Conservation (phyloP, 1,140 invertebrate species). For the Eulimnadia texana region DNA sequence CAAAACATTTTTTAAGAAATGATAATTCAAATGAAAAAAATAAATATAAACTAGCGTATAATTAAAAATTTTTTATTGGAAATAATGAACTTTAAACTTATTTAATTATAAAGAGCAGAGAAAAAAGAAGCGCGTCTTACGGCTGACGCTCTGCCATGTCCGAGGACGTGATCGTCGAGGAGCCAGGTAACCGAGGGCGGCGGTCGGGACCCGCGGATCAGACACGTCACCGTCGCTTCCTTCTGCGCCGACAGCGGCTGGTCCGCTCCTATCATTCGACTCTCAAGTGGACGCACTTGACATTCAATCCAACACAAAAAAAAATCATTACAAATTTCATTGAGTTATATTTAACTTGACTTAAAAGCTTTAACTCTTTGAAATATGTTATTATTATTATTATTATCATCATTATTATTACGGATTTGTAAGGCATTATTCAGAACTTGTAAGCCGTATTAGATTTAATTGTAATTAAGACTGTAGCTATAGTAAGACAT, state of each 20-base stretch:
- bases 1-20: too few species aligned
- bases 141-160: background rate
- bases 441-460: too few species aligned
- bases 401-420: too few species aligned
- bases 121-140: background rate
- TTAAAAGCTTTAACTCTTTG: too few species aligned
- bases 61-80: too few species aligned
- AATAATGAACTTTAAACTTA: too few species aligned
- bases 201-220: slow-evolving; percentile 58
- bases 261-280: slow-evolving; percentile 57
- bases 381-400: too few species aligned
- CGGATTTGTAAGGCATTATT: background rate
- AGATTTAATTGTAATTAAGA: too few species aligned
- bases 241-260: slow-evolving; percentile 64
- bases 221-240: slow-evolving; percentile 57
- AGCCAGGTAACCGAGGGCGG: slow-evolving; percentile 57
- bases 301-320: slow-evolving; percentile 27
- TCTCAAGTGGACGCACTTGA: slow-evolving; percentile 60
- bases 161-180: slow-evolving; percentile 9
- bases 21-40: too few species aligned
- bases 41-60: too few species aligned
- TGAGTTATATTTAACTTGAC: background rate
- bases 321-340: slow-evolving; percentile 18
- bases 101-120: background rate
- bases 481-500: too few species aligned